phyloP scores from a whole-genome alignment of 2,797 vertebrate species.

The Spheniscus humboldti region DNA sequence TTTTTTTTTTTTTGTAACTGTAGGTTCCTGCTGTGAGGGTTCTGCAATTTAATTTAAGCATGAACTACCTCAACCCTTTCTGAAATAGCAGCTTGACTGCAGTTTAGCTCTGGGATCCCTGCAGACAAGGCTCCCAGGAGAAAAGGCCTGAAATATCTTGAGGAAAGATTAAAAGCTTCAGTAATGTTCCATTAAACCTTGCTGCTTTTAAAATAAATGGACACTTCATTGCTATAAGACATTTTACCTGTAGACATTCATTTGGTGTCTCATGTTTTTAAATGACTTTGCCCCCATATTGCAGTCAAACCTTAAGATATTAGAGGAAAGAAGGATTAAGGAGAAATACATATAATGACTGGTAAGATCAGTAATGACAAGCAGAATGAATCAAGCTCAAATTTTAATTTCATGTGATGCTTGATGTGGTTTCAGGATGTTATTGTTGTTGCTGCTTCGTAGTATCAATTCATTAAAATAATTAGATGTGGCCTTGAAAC shows the following conservation, averaged over 20 bases:
- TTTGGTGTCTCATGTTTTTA: slow-evolving; percentile 58
- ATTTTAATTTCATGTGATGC: slow-evolving; percentile 12
- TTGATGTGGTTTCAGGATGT: slow-evolving; percentile 28
- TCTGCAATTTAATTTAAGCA: slow-evolving; percentile 36
- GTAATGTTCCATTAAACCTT: slow-evolving; percentile 72
- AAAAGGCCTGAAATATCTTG: slow-evolving; percentile 55
- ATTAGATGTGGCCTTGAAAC: slow-evolving; percentile 19
- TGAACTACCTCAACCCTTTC: slow-evolving; percentile 23
- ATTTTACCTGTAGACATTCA: slow-evolving; percentile 48
- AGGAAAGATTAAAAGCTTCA: slow-evolving; percentile 72
- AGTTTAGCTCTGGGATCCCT: slow-evolving; percentile 46
- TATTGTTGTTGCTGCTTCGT: not conserved
- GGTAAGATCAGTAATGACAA: slow-evolving; percentile 12
- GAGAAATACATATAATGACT: slow-evolving; percentile 6
- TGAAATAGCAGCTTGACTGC: slow-evolving; percentile 38
- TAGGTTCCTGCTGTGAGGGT: slow-evolving; percentile 31
- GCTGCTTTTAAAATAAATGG: slow-evolving; percentile 63
- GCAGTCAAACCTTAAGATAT: slow-evolving; percentile 59
- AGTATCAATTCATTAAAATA: slow-evolving; percentile 40
- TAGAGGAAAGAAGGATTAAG: slow-evolving; percentile 39
- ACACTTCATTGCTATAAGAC: slow-evolving; percentile 58
- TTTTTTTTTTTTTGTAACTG: not conserved
- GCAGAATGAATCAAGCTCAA: not conserved
- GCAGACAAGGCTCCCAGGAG: slow-evolving; percentile 44
- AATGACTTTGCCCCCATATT: slow-evolving; percentile 39